A percentile compares a stretch with the other conserved stretches of the same genome.
Conservation (phyloP, 2,888 invertebrate species). For the Diogma glabrata region DNA sequence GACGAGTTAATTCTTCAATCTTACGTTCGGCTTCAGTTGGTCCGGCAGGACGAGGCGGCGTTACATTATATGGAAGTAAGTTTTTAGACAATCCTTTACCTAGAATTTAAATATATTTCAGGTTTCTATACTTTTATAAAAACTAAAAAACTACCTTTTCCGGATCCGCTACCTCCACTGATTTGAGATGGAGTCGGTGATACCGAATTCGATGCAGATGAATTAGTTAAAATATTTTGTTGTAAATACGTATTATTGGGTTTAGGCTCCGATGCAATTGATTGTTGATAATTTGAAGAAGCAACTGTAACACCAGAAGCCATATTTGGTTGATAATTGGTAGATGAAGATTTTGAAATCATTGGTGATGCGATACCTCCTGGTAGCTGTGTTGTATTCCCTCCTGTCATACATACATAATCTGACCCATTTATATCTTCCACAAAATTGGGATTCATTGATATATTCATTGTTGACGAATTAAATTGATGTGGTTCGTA, state of each 20-base stretch:
- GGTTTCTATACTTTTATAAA: background rate
- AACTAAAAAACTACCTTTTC: constrained; percentile 33
- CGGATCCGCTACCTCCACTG: constrained; percentile 48
- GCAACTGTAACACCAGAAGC: background rate
- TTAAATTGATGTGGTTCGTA: constrained; percentile 3
- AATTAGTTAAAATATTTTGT: constrained; percentile 11
- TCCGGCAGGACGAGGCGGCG: constrained; percentile 75
- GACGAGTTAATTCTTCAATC: constrained; percentile 83
- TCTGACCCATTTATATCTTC: constrained; percentile 69
- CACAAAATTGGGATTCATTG: constrained; percentile 38
- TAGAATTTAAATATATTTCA: constrained; percentile 11
- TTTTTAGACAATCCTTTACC: constrained; percentile 47
- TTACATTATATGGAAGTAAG: constrained; percentile 75
- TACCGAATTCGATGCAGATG: constrained; percentile 29
- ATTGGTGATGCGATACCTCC: background rate
- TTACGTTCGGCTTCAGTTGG: constrained; percentile 89
- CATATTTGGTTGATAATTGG: constrained; percentile 3
- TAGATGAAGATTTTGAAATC: background rate
- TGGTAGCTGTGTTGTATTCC: background rate
- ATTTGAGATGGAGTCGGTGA: constrained; percentile 56
- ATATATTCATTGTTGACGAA: constrained; percentile 26
- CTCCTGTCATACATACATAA: constrained; percentile 76
- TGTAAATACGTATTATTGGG: constrained; percentile 17
- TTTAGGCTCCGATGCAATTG: constrained; percentile 24
- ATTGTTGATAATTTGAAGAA: constrained; percentile 5